Conservation (phyloP, 2,888 invertebrate species). For the Parelbella ahira region DNA sequence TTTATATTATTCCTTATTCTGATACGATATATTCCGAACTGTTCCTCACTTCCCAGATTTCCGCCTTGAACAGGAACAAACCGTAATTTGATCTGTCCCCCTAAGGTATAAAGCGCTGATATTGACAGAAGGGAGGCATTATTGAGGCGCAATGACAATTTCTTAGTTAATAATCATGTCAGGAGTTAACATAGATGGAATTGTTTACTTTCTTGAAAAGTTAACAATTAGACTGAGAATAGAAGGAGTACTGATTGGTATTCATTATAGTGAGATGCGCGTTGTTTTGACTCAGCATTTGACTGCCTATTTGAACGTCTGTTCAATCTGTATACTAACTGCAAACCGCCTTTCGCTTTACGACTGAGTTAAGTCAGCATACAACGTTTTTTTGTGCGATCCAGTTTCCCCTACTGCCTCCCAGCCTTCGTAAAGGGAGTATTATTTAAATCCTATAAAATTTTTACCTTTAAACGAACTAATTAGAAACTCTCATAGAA, state of each 20-base stretch:
- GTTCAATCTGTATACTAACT: neutral
- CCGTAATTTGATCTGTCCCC: constrained; percentile 3
- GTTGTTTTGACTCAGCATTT: too few relatives aligned
- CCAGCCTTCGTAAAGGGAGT: constrained; percentile 2
- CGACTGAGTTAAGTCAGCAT: constrained; percentile 11
- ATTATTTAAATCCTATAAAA: constrained; percentile 12
- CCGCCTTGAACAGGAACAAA: constrained; percentile 3
- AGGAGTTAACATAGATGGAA: too few relatives aligned
- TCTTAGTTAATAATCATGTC: too few relatives aligned
- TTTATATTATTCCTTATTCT: neutral
- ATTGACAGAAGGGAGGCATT: neutral
- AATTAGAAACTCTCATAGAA: constrained; percentile 12
- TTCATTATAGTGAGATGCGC: too few relatives aligned
- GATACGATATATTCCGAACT: constrained; percentile 1
- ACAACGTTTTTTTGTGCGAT: constrained; percentile 9
- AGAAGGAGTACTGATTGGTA: too few relatives aligned
- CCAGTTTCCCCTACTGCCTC: neutral
- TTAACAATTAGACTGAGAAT: too few relatives aligned
- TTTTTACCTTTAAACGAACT: constrained; percentile 1
- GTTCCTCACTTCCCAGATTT: neutral
- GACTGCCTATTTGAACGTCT: constrained; percentile 3
- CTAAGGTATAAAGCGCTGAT: neutral
- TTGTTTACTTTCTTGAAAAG: too few relatives aligned
- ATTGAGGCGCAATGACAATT: too few relatives aligned
- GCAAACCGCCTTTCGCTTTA: neutral